phyloP scores from a whole-genome alignment of 2,888 invertebrate genomes.

The Tetramorium bicarinatum region DNA sequence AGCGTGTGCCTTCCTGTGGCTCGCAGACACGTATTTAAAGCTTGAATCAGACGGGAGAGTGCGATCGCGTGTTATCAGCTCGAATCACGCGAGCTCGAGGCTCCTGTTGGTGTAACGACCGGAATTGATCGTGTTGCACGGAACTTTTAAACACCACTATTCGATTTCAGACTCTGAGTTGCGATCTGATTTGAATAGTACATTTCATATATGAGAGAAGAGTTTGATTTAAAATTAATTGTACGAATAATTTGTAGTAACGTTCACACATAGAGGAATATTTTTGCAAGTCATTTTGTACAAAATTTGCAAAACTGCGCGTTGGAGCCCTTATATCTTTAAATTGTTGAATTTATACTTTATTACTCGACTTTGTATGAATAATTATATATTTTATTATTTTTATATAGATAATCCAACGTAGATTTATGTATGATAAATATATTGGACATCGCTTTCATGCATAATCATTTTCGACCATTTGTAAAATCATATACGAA shows the following conservation, averaged over 20 bases:
- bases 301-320: neutral
- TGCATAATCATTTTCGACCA: neutral
- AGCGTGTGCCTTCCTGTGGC: neutral
- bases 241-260: neutral
- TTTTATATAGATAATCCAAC: neutral
- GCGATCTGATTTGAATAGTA: slow-evolving; percentile 6
- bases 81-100: slow-evolving; percentile 11
- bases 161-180: neutral
- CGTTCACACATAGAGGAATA: neutral
- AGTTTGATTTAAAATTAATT: neutral
- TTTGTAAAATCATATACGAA: neutral
- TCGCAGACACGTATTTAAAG: neutral
- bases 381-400: neutral
- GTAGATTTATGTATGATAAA: neutral
- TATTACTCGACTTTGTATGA: neutral
- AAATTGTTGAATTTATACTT: neutral
- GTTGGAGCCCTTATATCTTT: neutral
- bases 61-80: slow-evolving; percentile 1
- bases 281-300: neutral
- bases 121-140: slow-evolving; percentile 14
- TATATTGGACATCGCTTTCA: neutral
- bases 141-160: slow-evolving; percentile 14
- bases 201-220: neutral
- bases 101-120: slow-evolving; percentile 3
- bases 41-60: neutral